These are phyloP conservation scores for Antheraea pernyi DNA, from an alignment of 1,140 invertebrate species.

Conservation along the genomic window DNA sequence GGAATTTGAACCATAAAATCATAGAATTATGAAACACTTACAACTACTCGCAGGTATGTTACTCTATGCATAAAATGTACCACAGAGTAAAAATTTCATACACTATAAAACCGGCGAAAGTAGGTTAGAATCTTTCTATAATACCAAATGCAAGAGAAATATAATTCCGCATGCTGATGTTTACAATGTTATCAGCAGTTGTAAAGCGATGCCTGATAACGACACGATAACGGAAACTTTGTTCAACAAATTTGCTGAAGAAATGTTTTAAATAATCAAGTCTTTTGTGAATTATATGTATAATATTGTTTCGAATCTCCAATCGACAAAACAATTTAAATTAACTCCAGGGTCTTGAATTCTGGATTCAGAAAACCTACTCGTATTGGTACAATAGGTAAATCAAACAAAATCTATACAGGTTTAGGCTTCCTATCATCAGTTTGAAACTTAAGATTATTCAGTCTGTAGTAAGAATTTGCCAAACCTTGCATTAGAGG, in stretches of 20 bases:
- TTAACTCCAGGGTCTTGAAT: neutral
- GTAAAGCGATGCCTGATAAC: constrained; percentile 2
- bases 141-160: neutral
- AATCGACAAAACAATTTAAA: neutral
- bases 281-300: neutral
- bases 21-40: too few relatives aligned
- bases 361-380: too few relatives aligned
- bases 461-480: too few relatives aligned
- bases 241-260: neutral
- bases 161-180: neutral
- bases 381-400: neutral
- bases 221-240: neutral
- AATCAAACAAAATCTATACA: too few relatives aligned
- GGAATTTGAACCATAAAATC: too few relatives aligned
- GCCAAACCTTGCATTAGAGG: neutral
- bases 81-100: too few relatives aligned
- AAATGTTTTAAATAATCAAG: neutral
- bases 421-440: too few relatives aligned
- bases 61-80: too few relatives aligned
- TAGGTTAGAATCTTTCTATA: neutral
- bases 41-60: too few relatives aligned
- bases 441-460: too few relatives aligned
- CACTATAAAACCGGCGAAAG: neutral
- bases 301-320: too few relatives aligned
- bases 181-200: constrained; percentile 1